These are phyloP conservation scores for Takifugu ocellatus DNA, from an alignment of 2,797 vertebrate species.

Conservation along the genomic window DNA sequence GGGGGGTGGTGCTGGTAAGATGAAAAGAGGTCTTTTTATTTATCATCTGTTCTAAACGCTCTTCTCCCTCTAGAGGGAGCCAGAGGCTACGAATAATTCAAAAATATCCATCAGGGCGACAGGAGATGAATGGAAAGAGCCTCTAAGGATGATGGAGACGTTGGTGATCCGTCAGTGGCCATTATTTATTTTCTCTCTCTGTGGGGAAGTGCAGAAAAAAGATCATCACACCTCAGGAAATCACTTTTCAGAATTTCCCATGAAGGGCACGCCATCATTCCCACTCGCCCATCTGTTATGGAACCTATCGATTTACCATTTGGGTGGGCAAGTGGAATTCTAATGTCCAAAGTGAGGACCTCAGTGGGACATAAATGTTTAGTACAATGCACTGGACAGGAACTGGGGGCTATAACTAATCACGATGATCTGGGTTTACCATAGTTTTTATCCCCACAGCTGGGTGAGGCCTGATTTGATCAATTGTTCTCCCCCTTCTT, in stretches of 20 bases:
- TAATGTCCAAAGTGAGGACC: conserved; percentile 34
- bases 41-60: conserved; percentile 20
- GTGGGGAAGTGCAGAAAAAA: conserved; percentile 1
- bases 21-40: neutral
- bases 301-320: conserved; percentile 55
- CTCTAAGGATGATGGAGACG: conserved; percentile 8
- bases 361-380: conserved; percentile 35
- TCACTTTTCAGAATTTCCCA: conserved; percentile 22
- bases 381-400: conserved; percentile 15
- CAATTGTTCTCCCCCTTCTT: conserved; percentile 48
- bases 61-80: conserved; percentile 63
- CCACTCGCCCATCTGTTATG: conserved; percentile 34
- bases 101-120: conserved; percentile 1
- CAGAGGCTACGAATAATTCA: conserved; percentile 41
- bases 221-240: neutral
- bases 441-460: conserved; percentile 52
- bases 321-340: conserved; percentile 38
- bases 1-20: neutral
- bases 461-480: conserved; percentile 49
- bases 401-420: conserved; percentile 42
- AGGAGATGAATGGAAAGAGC: conserved; percentile 19
- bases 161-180: neutral
- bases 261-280: conserved; percentile 11
- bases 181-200: conserved; percentile 1
- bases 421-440: conserved; percentile 46